phyloP scores from a whole-genome alignment of 2,113 vertebrate genomes.

The Thryonomys swinderianus region DNA sequence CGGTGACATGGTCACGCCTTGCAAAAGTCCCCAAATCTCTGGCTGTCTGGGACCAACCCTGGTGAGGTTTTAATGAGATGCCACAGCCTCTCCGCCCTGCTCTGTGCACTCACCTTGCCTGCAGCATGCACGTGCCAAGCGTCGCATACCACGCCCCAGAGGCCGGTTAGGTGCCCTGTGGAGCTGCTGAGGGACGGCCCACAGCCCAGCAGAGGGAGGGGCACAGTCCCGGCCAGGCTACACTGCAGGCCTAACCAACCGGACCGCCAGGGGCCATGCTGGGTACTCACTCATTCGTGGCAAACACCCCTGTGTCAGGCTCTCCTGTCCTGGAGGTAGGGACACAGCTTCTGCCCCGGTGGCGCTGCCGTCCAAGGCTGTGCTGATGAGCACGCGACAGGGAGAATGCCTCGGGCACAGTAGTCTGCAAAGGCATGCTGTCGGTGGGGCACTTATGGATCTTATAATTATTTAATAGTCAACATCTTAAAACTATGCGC shows the following conservation, averaged over 20 bases:
- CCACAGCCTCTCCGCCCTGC: background rate
- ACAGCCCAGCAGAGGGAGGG: background rate
- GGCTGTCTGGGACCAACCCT: background rate
- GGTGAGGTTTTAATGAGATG: background rate
- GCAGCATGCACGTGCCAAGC: background rate
- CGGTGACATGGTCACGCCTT: background rate
- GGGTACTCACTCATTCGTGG: background rate
- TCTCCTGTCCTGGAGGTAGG: background rate
- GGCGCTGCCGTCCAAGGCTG: background rate
- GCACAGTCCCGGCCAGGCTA: background rate
- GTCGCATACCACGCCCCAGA: background rate
- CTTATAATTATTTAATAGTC: background rate
- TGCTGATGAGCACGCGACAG: background rate
- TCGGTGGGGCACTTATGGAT: background rate
- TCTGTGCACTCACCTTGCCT: background rate
- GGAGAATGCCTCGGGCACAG: background rate
- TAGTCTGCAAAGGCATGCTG: background rate
- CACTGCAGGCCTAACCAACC: background rate
- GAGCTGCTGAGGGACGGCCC: background rate
- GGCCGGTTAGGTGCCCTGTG: background rate
- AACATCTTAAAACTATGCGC: background rate
- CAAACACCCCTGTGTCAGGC: background rate
- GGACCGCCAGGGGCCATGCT: background rate
- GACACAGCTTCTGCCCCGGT: background rate
- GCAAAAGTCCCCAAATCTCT: background rate